These are phyloP conservation scores for Rattus norvegicus DNA, from an alignment of 2,113 vertebrate genomes.

Conservation along the genomic window GRCr8 NC_086022.1:179130001-179130500, in stretches of 20 bases:
- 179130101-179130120: constrained; percentile 47
- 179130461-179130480: background rate
- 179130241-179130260: background rate
- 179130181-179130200: background rate
- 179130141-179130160: background rate
- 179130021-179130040: constrained; percentile 79
- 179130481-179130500: background rate
- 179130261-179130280: background rate
- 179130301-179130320: background rate
- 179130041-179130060: constrained; percentile 63
- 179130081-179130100: background rate
- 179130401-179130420: background rate
- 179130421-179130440: background rate
- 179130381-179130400: background rate
- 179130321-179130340: background rate
- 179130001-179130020: constrained; percentile 71
- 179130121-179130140: background rate
- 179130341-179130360: background rate
- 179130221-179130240: background rate
- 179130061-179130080: constrained; percentile 43
- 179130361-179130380: background rate
- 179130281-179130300: background rate
- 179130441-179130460: too few species aligned
- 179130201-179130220: background rate
- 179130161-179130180: background rate